A percentile compares a stretch with the other conserved stretches of the same genome.
Conservation (phyloP, 2,113 vertebrate species). For the Nipponia nippon region DNA sequence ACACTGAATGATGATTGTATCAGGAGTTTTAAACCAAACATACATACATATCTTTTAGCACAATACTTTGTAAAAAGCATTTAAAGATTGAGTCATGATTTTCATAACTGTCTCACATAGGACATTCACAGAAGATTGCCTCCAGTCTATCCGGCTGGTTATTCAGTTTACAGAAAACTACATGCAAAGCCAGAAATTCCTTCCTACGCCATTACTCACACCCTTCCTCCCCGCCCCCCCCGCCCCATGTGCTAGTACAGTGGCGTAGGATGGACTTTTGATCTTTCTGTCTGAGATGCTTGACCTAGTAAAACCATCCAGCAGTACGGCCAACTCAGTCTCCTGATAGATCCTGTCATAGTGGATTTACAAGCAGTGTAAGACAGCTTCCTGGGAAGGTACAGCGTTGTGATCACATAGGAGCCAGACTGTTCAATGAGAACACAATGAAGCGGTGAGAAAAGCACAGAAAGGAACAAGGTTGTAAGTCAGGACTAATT, state of each 20-base stretch:
- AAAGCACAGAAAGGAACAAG: background rate
- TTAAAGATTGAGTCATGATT: background rate
- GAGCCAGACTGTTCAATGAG: background rate
- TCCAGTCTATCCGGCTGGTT: background rate
- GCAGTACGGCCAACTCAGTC: background rate
- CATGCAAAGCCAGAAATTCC: background rate
- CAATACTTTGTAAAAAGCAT: background rate
- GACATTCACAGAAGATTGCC: background rate
- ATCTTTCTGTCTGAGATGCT: background rate
- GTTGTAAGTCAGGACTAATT: background rate
- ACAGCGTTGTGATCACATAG: background rate
- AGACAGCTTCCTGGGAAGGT: background rate
- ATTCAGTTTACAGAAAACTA: background rate
- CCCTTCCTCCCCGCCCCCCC: fast-evolving
- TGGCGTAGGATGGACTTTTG: background rate
- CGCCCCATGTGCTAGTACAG: background rate
- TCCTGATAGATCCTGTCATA: background rate
- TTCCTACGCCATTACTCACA: background rate
- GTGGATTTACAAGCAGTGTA: background rate
- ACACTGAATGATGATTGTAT: background rate
- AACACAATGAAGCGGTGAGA: background rate
- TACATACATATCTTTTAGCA: background rate
- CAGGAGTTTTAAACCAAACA: background rate
- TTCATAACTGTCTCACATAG: background rate
- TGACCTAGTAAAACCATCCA: background rate